phyloP scores from a whole-genome alignment of 2,113 vertebrate genomes.

The Dasyornis broadbenti region DNA sequence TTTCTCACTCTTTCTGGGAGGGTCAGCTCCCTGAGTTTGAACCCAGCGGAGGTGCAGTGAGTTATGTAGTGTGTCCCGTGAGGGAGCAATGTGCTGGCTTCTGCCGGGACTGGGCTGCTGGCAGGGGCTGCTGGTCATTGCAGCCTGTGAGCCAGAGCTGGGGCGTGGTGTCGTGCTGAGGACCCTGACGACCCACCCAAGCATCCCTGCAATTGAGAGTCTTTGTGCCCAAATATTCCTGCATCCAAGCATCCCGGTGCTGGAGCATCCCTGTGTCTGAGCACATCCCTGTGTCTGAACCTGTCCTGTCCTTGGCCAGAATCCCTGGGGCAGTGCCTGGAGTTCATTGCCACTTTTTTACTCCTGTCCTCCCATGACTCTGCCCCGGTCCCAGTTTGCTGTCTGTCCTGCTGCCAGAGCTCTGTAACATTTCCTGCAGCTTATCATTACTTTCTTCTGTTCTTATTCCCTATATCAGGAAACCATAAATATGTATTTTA shows the following conservation, averaged over 20 bases:
- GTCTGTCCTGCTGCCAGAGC: background rate
- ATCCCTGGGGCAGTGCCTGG: background rate
- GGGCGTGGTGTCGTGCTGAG: fast-evolving
- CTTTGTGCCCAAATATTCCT: background rate
- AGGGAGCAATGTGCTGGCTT: fast-evolving
- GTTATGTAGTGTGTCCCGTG: fast-evolving
- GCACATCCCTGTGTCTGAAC: background rate
- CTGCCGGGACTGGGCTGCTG: fast-evolving
- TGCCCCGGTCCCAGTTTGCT: background rate
- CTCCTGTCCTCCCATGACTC: background rate
- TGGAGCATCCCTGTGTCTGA: background rate
- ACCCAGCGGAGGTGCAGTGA: fast-evolving
- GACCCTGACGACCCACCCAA: fast-evolving
- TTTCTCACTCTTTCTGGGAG: background rate
- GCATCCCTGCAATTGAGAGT: background rate
- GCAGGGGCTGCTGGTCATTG: fast-evolving
- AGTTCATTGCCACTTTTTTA: background rate
- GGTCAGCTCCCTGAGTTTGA: background rate
- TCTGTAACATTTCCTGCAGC: background rate
- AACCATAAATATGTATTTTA: slow-evolving; percentile 54
- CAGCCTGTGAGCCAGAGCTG: background rate
- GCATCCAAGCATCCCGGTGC: background rate
- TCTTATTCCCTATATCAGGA: slow-evolving; percentile 33
- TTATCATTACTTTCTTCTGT: slow-evolving; percentile 1
- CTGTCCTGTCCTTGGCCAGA: background rate